Conservation (phyloP, 1,140 invertebrate genomes). For the Drosophila seguyi region DNA sequence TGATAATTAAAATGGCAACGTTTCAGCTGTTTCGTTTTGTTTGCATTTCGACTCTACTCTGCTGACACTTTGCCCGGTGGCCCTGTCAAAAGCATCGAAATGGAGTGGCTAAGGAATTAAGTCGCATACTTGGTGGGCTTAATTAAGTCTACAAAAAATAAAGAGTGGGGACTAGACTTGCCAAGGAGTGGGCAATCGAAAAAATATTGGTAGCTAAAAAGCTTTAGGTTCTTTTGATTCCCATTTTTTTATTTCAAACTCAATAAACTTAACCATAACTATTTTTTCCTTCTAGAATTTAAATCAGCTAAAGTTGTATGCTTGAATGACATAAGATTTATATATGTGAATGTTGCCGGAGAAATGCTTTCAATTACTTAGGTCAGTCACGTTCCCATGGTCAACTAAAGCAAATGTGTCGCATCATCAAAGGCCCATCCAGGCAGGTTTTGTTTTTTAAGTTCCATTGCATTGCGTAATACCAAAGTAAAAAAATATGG, state of each 20-base stretch:
- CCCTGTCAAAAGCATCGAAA: constrained; percentile 23
- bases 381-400: constrained; percentile 52
- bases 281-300: not conserved
- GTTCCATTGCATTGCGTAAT: constrained; percentile 52
- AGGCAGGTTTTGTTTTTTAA: constrained; percentile 1
- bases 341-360: not conserved
- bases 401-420: constrained; percentile 41
- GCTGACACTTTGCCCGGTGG: constrained; percentile 22
- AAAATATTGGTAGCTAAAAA: not conserved
- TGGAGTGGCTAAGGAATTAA: constrained; percentile 10
- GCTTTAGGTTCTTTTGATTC: not conserved
- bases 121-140: not conserved
- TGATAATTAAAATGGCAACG: constrained; percentile 71
- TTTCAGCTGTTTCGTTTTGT: constrained; percentile 37
- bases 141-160: constrained; percentile 10
- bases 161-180: not conserved
- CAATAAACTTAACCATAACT: not conserved
- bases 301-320: not conserved
- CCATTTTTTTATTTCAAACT: not conserved
- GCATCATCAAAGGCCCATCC: constrained; percentile 53
- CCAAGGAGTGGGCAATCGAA: not conserved
- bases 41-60: not conserved
- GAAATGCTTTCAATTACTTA: constrained; percentile 29
- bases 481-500: constrained; percentile 1
- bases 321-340: constrained; percentile 18